Percentiles rank a stretch among this genome's conserved stretches.
Evolutionary conservation across 1,140 invertebrate species (phyloP).

Genomic region (Zaprionus capensis): DNA sequence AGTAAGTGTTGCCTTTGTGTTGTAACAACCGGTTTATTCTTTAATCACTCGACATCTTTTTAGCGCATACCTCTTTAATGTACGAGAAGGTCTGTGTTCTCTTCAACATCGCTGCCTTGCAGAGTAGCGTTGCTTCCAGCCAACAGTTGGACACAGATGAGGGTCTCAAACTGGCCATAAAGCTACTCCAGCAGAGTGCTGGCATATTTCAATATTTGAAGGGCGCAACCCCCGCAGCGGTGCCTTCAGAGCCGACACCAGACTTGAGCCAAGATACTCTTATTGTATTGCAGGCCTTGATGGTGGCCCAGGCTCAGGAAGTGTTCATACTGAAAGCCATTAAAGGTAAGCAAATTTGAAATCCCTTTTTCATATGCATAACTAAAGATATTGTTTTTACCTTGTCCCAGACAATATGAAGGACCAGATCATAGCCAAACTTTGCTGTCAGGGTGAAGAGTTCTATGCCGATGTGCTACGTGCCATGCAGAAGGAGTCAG

Average conservation of each 20-base stretch:
- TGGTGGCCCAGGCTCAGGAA: slow-evolving; percentile 99
- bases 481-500: slow-evolving; percentile 93
- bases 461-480: slow-evolving; percentile 96
- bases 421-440: slow-evolving; percentile 94
- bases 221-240: slow-evolving; percentile 91
- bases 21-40: slow-evolving; percentile 40
- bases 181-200: slow-evolving; percentile 96
- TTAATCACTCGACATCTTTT: slow-evolving; percentile 24
- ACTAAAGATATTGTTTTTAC: neutral
- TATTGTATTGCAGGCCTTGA: slow-evolving; percentile 92
- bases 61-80: slow-evolving; percentile 92
- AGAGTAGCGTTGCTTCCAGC: slow-evolving; percentile 93
- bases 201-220: slow-evolving; percentile 97
- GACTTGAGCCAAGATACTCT: slow-evolving; percentile 97
- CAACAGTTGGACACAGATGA: slow-evolving; percentile 96
- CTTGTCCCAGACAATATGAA: slow-evolving; percentile 94
- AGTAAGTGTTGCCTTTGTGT: slow-evolving; percentile 88
- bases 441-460: slow-evolving; percentile 96
- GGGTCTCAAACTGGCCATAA: slow-evolving; percentile 96
- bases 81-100: slow-evolving; percentile 98
- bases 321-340: slow-evolving; percentile 97
- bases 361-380: neutral
- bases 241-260: slow-evolving; percentile 97
- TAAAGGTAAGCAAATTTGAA: slow-evolving; percentile 87
- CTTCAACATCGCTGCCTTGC: slow-evolving; percentile 98